A percentile compares a stretch with the other conserved stretches of the same genome.
Evolutionary conservation across 2,113 vertebrate genomes (phyloP).

Genomic region (Origma solitaria): DNA sequence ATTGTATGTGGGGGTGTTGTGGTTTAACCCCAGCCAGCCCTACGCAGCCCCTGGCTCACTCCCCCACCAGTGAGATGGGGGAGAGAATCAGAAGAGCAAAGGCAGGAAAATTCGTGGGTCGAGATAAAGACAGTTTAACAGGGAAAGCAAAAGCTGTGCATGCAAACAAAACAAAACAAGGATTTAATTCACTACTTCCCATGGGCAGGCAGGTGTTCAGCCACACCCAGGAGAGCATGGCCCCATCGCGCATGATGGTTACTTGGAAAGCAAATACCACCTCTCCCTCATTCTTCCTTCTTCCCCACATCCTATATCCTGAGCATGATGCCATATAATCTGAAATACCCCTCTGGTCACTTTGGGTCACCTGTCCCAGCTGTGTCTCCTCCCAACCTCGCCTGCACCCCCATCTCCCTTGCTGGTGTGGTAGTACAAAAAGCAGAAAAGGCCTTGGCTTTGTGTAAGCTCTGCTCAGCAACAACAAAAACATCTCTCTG

Average conservation of each 20-base stretch:
- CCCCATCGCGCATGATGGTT: accelerated
- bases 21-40: not conserved
- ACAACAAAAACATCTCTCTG: not conserved
- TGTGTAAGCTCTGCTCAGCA: not conserved
- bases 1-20: accelerated
- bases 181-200: not conserved
- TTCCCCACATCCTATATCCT: accelerated
- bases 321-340: not conserved
- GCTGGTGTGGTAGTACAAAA: accelerated
- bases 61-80: not conserved
- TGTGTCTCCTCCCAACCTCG: not conserved
- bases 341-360: not conserved
- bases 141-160: not conserved
- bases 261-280: not conserved
- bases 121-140: not conserved
- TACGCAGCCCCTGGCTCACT: accelerated
- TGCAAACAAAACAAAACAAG: not conserved
- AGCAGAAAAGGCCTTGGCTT: not conserved
- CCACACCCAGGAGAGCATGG: too few relatives aligned
- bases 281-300: not conserved
- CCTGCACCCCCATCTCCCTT: not conserved
- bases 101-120: not conserved
- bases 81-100: not conserved
- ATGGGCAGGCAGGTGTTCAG: not conserved
- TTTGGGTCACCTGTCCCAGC: not conserved